Percentiles rank a stretch among this genome's conserved stretches.
These are phyloP conservation scores for Sinonovacula constricta DNA, from an alignment of 1,140 invertebrate species.

Conservation along the genomic window DNA sequence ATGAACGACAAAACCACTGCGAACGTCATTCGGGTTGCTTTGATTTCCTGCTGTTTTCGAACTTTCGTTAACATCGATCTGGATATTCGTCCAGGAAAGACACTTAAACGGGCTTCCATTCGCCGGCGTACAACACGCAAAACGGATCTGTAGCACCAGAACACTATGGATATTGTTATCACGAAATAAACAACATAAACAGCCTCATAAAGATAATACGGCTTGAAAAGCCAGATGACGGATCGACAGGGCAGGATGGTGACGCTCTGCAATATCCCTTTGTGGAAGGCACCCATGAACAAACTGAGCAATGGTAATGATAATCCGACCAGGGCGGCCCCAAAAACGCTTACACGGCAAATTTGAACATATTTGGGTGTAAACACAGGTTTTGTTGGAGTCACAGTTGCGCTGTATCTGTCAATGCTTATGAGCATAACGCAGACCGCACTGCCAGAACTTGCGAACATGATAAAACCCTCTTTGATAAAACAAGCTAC, in stretches of 20 bases:
- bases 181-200: conserved; percentile 21
- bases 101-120: not conserved
- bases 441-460: conserved; percentile 20
- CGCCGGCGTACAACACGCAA: conserved; percentile 11
- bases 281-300: not conserved
- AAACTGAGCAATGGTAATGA: conserved; percentile 12
- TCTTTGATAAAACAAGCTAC: conserved; percentile 30
- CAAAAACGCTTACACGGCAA: not conserved
- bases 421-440: conserved; percentile 22
- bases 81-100: not conserved
- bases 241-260: conserved; percentile 5
- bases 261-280: not conserved
- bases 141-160: conserved; percentile 8
- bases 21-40: conserved; percentile 24
- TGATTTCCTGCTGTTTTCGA: not conserved
- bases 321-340: not conserved
- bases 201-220: conserved; percentile 31
- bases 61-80: not conserved
- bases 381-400: conserved; percentile 23
- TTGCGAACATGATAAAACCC: conserved; percentile 30
- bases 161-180: not conserved
- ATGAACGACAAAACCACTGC: conserved; percentile 21
- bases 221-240: conserved; percentile 26
- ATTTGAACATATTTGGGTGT: not conserved
- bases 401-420: conserved; percentile 9